Evolutionary conservation across 2,797 vertebrate species (phyloP).

Genomic region (Gobio occitaniae): DNA sequence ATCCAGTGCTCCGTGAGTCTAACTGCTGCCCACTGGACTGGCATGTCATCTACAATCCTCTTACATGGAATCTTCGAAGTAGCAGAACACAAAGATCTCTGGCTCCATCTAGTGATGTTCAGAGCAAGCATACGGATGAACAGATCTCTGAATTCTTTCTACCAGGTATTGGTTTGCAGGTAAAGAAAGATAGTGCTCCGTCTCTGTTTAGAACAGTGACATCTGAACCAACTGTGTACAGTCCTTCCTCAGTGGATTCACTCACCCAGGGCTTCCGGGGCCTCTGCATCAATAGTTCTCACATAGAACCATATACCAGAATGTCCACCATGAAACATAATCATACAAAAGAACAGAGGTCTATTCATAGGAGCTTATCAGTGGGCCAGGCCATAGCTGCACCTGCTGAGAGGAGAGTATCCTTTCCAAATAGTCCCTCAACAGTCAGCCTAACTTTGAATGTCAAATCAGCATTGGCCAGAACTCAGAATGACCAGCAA

Average conservation of each 20-base stretch:
- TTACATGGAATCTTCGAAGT: constrained; percentile 63
- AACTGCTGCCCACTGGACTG: constrained; percentile 80
- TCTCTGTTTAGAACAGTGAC: constrained; percentile 45
- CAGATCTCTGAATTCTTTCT: constrained; percentile 68
- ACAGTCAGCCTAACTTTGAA: constrained; percentile 10
- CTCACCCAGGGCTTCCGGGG: constrained; percentile 54
- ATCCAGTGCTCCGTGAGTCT: constrained; percentile 71
- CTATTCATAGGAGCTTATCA: background rate
- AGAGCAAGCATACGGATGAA: constrained; percentile 52
- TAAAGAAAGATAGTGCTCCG: constrained; percentile 47
- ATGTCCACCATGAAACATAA: background rate
- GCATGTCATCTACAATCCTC: constrained; percentile 74
- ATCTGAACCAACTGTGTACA: constrained; percentile 36
- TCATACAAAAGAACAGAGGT: background rate
- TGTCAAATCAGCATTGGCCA: background rate
- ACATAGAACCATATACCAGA: background rate
- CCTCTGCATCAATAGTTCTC: constrained; percentile 52
- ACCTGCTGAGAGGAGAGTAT: background rate
- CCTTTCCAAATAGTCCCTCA: background rate
- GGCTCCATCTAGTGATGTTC: constrained; percentile 42
- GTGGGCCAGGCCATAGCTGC: background rate
- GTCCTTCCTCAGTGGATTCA: constrained; percentile 48
- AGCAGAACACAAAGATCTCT: constrained; percentile 48
- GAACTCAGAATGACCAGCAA: constrained; percentile 11
- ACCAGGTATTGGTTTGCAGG: constrained; percentile 70